A percentile compares a stretch with the other conserved stretches of the same genome.
phyloP scores from a whole-genome alignment of 2,113 vertebrate species.

The Pagrus major region DNA sequence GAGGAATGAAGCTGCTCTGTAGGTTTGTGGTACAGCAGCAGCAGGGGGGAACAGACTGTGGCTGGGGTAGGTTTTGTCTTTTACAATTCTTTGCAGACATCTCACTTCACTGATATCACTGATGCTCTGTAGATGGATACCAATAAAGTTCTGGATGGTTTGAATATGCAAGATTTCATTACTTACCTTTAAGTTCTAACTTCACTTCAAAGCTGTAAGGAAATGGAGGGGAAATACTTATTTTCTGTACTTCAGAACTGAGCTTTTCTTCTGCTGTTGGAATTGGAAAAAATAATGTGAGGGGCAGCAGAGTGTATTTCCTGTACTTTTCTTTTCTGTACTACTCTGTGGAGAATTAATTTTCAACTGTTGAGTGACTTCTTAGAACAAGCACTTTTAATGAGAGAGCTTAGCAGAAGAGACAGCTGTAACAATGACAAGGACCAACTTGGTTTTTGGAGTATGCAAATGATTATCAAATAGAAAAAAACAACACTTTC shows the following conservation, averaged over 20 bases:
- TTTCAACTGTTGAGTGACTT: too few relatives aligned
- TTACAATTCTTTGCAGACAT: too few relatives aligned
- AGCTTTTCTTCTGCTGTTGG: not conserved
- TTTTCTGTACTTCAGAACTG: not conserved
- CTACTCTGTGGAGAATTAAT: not conserved
- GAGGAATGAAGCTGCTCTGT: too few relatives aligned
- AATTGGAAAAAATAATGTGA: not conserved
- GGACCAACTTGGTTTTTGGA: not conserved
- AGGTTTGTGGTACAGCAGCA: too few relatives aligned
- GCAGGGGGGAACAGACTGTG: too few relatives aligned
- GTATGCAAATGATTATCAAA: not conserved
- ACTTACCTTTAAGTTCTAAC: too few relatives aligned
- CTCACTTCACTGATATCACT: too few relatives aligned
- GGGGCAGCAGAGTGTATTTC: not conserved
- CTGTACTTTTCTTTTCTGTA: not conserved
- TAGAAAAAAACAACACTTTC: constrained; percentile 9
- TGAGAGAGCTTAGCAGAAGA: not conserved
- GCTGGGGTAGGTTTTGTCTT: too few relatives aligned
- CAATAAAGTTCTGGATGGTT: too few relatives aligned
- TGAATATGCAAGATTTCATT: too few relatives aligned
- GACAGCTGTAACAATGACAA: not conserved
- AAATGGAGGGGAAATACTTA: not conserved
- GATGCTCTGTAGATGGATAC: too few relatives aligned
- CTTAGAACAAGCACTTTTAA: not conserved
- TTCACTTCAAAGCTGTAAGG: too few relatives aligned